These are phyloP conservation scores for Cataglyphis cursor DNA, from an alignment of 2,888 invertebrate genomes.

Conservation along the genomic window DNA sequence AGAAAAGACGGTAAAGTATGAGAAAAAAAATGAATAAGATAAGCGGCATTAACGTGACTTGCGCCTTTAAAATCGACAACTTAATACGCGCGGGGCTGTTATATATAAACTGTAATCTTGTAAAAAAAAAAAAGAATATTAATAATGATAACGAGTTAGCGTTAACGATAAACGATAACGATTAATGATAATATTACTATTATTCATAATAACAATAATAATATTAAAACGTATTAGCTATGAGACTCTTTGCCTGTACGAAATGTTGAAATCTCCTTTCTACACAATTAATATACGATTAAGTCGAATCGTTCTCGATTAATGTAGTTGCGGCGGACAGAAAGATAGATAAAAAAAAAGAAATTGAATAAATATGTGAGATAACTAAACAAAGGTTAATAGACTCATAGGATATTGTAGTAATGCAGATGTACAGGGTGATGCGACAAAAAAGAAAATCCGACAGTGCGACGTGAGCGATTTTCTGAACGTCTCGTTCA, in stretches of 20 bases:
- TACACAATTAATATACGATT: slow-evolving; percentile 71
- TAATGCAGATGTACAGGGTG: slow-evolving; percentile 73
- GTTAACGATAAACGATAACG: slow-evolving; percentile 58
- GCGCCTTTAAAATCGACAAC: slow-evolving; percentile 68
- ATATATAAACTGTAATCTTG: slow-evolving; percentile 69
- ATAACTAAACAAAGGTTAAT: slow-evolving; percentile 59
- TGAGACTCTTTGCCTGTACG: slow-evolving; percentile 70
- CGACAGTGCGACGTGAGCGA: slow-evolving; percentile 64
- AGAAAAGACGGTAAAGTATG: slow-evolving; percentile 22
- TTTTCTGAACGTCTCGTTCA: slow-evolving; percentile 73
- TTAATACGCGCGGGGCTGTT: slow-evolving; percentile 71
- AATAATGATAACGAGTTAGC: slow-evolving; percentile 55
- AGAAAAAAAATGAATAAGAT: slow-evolving; percentile 7
- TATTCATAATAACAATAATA: slow-evolving; percentile 54
- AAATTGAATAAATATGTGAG: slow-evolving; percentile 34
- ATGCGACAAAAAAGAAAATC: slow-evolving; percentile 54
- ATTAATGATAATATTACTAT: slow-evolving; percentile 69
- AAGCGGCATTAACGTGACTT: slow-evolving; percentile 63
- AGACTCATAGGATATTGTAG: slow-evolving; percentile 69
- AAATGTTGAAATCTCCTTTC: slow-evolving; percentile 73
- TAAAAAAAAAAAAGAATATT: slow-evolving; percentile 60
- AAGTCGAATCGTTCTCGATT: slow-evolving; percentile 62
- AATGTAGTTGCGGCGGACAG: slow-evolving; percentile 53
- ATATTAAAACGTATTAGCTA: slow-evolving; percentile 64
- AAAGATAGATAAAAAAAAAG: neutral